Evolutionary conservation across 1,140 invertebrate genomes (phyloP).

Genomic region (Drosophila sp.): DNA sequence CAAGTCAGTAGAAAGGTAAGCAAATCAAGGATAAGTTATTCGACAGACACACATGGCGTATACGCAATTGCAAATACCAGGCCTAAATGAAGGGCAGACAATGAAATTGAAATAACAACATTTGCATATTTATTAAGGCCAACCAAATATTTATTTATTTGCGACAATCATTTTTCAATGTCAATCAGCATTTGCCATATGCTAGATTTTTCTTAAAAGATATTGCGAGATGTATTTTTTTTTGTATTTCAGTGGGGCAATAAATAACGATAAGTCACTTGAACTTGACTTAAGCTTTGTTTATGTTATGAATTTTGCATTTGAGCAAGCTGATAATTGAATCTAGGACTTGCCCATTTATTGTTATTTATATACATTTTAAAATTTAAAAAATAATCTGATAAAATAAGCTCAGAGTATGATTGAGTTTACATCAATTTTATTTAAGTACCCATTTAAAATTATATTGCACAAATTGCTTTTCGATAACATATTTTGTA

Average conservation of each 20-base stretch:
- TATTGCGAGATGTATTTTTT: conserved; percentile 8
- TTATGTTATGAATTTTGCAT: not conserved
- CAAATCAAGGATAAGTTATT: conserved; percentile 44
- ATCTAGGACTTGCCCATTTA: not conserved
- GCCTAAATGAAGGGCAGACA: conserved; percentile 21
- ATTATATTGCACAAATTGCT: conserved; percentile 17
- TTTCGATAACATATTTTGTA: not conserved
- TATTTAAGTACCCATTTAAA: not conserved
- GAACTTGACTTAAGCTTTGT: conserved; percentile 14
- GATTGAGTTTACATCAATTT: not conserved
- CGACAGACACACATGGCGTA: conserved; percentile 16
- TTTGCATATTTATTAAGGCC: conserved; percentile 69
- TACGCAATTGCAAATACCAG: conserved; percentile 17
- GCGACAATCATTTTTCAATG: conserved; percentile 63
- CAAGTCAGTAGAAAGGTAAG: conserved; percentile 31
- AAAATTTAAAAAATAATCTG: too few relatives aligned
- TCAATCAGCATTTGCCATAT: conserved; percentile 61
- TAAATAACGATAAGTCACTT: conserved; percentile 23
- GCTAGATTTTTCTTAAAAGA: conserved; percentile 6
- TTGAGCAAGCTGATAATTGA: not conserved
- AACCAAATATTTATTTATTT: conserved; percentile 60
- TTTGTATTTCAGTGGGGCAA: conserved; percentile 5
- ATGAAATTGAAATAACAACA: conserved; percentile 39
- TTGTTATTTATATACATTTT: too few relatives aligned
- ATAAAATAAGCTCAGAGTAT: too few relatives aligned